Base-by-base conservation (phyloP, 2,888 invertebrate species). In the Drosophila hamatofila region DNA sequence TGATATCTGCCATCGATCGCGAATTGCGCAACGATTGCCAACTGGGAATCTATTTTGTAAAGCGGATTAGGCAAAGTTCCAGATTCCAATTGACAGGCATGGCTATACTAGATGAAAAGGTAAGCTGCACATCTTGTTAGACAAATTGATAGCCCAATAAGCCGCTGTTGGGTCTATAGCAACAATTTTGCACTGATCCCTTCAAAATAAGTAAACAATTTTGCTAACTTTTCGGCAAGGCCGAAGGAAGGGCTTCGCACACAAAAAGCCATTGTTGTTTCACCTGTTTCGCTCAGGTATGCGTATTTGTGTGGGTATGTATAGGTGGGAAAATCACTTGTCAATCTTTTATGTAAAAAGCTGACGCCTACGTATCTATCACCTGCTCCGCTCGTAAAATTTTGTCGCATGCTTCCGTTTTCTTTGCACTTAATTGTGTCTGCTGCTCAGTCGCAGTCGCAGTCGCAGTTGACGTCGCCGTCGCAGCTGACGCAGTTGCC, bases 261-360 rank as follows among this genome's bases (percentile, higher is more conserved):
- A 42, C 16, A 21, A 25, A 23, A 14, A n/a, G n/a, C 41, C 33
- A 48, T 55, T 75, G 52, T 62, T 65, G 59, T 58, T 55, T 63
- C 25, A 61, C 67, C 44, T 62, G 68, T 39, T 60, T 41, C 30
- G 11, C 3, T 30, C 30, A 30, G 30, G 8, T 39, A 14, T 39
- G 39, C n/a, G 12, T 33, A n/a, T 35, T 9, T 37, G 41, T 27
- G 46, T 59, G 23, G 27, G 27, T 30, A 3, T 27, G 63, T 42
- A 25, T 72, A 72, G 88, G 84, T 84, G 88, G 78, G 81, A 81
- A 81, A 89, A 89, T 85, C 88, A 84, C 89, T 85, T 85, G 88
- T 88, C 85, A 85, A 85, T 89, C 89, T 85, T 85, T 89, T 89
- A 84, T 89, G 89, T 80, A 84, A 87, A 85, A 72, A 80, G 82